A percentile compares a stretch with the other conserved stretches of the same genome.
Conservation (phyloP, 2,113 vertebrate species). For the Heterocephalus glaber region DNA sequence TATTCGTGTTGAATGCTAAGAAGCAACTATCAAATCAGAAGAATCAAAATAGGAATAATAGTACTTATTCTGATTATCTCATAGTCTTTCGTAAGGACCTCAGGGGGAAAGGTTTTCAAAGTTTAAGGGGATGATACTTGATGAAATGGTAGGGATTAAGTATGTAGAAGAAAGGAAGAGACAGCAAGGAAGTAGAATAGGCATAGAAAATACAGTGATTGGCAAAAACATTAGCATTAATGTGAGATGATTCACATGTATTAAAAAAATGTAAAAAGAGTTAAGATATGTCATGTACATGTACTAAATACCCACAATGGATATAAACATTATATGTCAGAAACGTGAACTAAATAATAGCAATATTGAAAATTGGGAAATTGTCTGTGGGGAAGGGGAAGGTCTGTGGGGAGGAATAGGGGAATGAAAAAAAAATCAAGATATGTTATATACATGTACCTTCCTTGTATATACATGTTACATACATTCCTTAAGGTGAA, state of each 20-base stretch:
- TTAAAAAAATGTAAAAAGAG: background rate
- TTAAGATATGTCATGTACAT: background rate
- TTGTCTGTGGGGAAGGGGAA: background rate
- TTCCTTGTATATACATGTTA: no score
- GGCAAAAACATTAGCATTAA: background rate
- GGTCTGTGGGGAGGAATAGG: background rate
- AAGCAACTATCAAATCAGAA: constrained; percentile 7
- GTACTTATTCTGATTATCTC: background rate
- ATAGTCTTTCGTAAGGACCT: constrained; percentile 6
- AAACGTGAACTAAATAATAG: background rate
- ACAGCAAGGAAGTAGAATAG: background rate
- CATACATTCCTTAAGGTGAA: background rate
- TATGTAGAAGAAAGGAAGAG: constrained; percentile 8
- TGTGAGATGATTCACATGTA: background rate
- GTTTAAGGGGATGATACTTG: background rate
- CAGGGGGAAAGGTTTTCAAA: background rate
- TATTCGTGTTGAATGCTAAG: constrained; percentile 9
- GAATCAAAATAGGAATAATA: background rate
- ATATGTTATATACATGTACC: background rate
- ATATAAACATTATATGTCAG: background rate
- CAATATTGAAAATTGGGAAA: background rate
- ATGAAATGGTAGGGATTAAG: background rate
- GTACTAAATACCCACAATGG: background rate
- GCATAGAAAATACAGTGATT: background rate
- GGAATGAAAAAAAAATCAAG: background rate